These are phyloP conservation scores for Falco novaeseelandiae DNA, from an alignment of 2,797 vertebrate species.

Conservation along the genomic window DNA sequence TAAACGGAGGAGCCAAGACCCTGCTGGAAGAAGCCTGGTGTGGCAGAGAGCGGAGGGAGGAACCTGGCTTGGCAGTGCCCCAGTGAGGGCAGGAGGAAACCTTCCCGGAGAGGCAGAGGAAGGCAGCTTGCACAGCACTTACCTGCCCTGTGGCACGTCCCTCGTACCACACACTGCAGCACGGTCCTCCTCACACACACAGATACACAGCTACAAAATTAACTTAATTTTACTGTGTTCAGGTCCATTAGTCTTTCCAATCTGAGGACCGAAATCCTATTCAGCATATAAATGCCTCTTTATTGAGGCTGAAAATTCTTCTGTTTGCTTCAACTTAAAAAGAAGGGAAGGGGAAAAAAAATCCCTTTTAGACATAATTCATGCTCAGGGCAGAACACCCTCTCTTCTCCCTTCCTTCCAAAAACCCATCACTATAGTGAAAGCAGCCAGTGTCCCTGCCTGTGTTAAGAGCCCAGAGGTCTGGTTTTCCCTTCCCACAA, in stretches of 20 bases:
- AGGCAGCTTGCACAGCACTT: background rate
- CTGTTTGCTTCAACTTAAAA: background rate
- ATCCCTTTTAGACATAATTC: background rate
- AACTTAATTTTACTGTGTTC: slow-evolving; percentile 5
- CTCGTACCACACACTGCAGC: background rate
- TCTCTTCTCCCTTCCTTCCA: background rate
- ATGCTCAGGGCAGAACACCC: background rate
- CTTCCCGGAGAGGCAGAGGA: background rate
- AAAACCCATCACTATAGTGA: background rate
- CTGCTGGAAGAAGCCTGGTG: background rate
- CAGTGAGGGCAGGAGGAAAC: background rate
- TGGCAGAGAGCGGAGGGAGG: background rate
- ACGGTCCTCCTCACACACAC: background rate
- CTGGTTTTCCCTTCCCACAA: background rate
- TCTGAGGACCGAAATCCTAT: background rate
- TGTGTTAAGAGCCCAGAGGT: background rate
- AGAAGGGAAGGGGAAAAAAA: background rate
- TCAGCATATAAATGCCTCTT: background rate
- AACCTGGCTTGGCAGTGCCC: background rate
- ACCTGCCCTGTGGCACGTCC: background rate
- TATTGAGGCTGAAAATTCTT: background rate
- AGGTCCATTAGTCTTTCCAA: slow-evolving; percentile 32
- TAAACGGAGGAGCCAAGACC: background rate
- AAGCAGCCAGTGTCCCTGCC: background rate
- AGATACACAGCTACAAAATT: background rate